phyloP scores from a whole-genome alignment of 2,797 vertebrate species.

The Meda fulgida region DNA sequence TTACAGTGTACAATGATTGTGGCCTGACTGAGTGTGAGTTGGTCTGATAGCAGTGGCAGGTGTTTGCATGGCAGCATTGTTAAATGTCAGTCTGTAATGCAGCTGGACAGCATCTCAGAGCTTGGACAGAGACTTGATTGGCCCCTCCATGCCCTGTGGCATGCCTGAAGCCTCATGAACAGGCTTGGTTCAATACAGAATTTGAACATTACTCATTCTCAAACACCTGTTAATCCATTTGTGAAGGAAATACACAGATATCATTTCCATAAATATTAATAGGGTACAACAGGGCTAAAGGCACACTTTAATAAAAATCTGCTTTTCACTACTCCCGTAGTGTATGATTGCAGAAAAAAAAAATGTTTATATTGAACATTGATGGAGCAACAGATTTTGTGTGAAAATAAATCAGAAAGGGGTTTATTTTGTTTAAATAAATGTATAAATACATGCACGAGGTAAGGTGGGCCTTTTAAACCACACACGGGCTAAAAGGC shows the following conservation, averaged over 20 bases:
- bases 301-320: background rate
- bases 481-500: background rate
- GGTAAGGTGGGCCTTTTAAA: background rate
- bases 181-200: conserved; percentile 74
- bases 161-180: conserved; percentile 76
- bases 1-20: conserved; percentile 54
- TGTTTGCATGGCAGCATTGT: conserved; percentile 81
- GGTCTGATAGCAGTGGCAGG: conserved; percentile 82
- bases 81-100: conserved; percentile 85
- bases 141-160: conserved; percentile 81
- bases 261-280: background rate
- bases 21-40: conserved; percentile 75
- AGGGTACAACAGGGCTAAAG: background rate
- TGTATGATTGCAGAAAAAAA: background rate
- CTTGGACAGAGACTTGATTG: conserved; percentile 77
- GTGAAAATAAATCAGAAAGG: background rate
- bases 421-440: background rate
- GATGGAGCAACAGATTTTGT: background rate
- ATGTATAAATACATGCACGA: background rate
- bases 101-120: conserved; percentile 81
- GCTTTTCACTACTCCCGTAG: background rate
- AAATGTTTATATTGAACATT: background rate
- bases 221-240: conserved; percentile 2
- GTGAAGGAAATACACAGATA: background rate
- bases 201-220: conserved; percentile 58